These are phyloP conservation scores for Gymnoscelis rufifasciata DNA, from an alignment of 2,888 invertebrate species.

Conservation along the genomic window DNA sequence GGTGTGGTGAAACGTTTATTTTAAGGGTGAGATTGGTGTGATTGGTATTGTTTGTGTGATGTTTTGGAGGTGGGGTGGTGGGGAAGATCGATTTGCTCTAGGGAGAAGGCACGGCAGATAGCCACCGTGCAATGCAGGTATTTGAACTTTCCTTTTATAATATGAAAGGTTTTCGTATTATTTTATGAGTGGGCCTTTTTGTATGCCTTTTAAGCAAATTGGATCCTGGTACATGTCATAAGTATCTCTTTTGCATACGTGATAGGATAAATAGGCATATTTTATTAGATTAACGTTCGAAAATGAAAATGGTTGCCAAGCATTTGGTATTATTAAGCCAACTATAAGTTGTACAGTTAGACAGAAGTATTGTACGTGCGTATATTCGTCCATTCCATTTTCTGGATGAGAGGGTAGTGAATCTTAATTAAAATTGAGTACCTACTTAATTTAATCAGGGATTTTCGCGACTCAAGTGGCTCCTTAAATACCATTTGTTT, in stretches of 20 bases:
- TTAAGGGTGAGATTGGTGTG: conserved; percentile 38
- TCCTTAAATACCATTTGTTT: too few relatives aligned
- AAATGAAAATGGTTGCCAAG: too few relatives aligned
- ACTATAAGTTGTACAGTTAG: too few relatives aligned
- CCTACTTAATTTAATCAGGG: too few relatives aligned
- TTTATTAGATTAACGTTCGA: neutral
- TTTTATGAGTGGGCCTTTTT: conserved; percentile 3
- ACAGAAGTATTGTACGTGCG: too few relatives aligned
- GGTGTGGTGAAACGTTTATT: neutral
- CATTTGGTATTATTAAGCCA: too few relatives aligned
- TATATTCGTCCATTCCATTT: too few relatives aligned
- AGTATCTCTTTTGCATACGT: neutral
- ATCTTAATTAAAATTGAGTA: too few relatives aligned
- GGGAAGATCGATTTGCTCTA: conserved; percentile 72
- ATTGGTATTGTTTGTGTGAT: conserved; percentile 31
- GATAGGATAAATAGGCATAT: neutral
- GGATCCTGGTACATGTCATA: neutral
- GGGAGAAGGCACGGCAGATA: conserved; percentile 58
- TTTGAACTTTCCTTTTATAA: conserved; percentile 19
- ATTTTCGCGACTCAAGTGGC: too few relatives aligned
- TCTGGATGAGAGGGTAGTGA: too few relatives aligned
- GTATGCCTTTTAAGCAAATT: conserved; percentile 10
- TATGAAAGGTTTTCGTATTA: conserved; percentile 9
- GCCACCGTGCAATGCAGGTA: conserved; percentile 14
- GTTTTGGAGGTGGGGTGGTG: conserved; percentile 37